These are phyloP conservation scores for Antheraea pernyi DNA, from an alignment of 1,140 invertebrate species.

Conservation along the genomic window DNA sequence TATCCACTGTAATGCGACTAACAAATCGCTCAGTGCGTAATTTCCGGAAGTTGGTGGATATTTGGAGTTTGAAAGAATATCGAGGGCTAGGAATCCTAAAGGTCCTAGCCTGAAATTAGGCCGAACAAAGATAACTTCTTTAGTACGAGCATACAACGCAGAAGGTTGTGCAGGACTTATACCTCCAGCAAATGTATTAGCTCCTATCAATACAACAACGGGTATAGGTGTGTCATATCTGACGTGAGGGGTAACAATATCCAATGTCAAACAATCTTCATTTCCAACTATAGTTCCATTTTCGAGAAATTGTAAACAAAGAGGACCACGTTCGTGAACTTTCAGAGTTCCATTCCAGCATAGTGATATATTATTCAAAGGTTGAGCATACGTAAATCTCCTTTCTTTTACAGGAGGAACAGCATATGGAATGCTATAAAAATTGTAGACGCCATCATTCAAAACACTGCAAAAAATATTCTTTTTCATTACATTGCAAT, in stretches of 20 bases:
- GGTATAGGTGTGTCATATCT: conserved; percentile 86
- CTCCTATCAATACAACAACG: conserved; percentile 90
- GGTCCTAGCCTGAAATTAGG: conserved; percentile 89
- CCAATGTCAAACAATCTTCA: conserved; percentile 90
- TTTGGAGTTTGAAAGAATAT: conserved; percentile 83
- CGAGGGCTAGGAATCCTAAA: conserved; percentile 88
- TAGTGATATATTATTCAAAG: conserved; percentile 82
- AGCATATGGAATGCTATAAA: conserved; percentile 93
- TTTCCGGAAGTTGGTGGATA: conserved; percentile 91
- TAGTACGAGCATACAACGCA: conserved; percentile 83
- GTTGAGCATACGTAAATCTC: conserved; percentile 86
- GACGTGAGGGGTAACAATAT: conserved; percentile 87
- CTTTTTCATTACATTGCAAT: conserved; percentile 5
- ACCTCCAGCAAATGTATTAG: conserved; percentile 87
- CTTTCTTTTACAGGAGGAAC: conserved; percentile 85
- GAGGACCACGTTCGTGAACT: conserved; percentile 83
- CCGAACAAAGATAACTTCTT: conserved; percentile 90
- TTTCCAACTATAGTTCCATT: conserved; percentile 83
- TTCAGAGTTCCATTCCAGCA: conserved; percentile 90
- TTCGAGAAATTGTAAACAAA: conserved; percentile 84
- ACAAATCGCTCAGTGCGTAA: conserved; percentile 90
- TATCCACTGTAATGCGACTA: conserved; percentile 89
- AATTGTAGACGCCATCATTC: conserved; percentile 88
- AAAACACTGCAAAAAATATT: conserved; percentile 78
- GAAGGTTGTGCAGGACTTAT: conserved; percentile 84